Evolutionary conservation across 2,797 vertebrate genomes (phyloP), one percentile per base, ranked within the genome.

Genomic region (Phalloptychus januarius): DNA sequence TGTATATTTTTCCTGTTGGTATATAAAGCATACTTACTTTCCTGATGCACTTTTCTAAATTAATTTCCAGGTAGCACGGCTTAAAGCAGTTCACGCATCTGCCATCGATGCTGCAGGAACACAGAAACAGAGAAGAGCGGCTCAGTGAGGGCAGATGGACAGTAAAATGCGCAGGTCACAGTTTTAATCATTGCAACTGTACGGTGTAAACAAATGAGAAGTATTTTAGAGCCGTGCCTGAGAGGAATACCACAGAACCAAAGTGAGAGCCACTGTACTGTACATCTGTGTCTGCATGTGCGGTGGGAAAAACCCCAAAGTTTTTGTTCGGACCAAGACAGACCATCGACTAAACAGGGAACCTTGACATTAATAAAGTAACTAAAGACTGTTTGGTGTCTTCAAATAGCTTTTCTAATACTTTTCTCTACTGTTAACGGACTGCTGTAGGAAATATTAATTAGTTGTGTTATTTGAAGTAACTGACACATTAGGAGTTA

Each of bases 41-140:
- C 38, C 28, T 83, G 20, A 40, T 75, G 50, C 69, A 52, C 28
- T 16, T 12, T 72, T 54, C 72, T 72, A 74, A 7, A 44, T 31
- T 56, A 38, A 42, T 46, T 87, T 56, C 71, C 94, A 96, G 95
- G 90, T 33, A 91, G 16, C 46, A 76, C 74, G 83, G 91, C 93
- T 81, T 96, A 95, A 95, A 82, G n/a, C 77, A 33, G 81, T 79
- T 72, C 2, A 56, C 13, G n/a, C 72, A 71, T 84, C 75, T 54
- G 75, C 72, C 76, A 78, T 76, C 79, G 67, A 83, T 25, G 44
- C 85, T 82, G 76, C 75, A 79, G 79, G 82, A 77, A 78, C 87
- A 84, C 46, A 79, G 7, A n/a, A 78, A 71, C 83, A 79, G 73
- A 75, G 72, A 74, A 63, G 76, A 82, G 72, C 42, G 28, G 78